phyloP scores from a whole-genome alignment of 2,888 invertebrate genomes.

The Eugnorisma glareosa region DNA sequence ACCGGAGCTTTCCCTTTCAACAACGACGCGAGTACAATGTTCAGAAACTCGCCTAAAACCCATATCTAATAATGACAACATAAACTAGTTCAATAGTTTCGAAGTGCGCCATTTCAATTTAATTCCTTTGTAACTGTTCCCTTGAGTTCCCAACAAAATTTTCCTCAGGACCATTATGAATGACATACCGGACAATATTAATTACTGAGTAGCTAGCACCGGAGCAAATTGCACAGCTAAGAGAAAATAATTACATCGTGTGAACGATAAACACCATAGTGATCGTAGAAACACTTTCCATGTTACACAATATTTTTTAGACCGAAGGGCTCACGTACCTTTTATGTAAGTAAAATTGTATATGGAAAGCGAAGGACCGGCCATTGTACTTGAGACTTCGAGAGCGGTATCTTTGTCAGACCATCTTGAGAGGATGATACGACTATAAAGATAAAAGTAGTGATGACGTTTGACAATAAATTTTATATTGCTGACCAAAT shows the following conservation, averaged over 20 bases:
- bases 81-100: constrained; percentile 54
- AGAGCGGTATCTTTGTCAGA: constrained; percentile 45
- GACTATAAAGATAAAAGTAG: constrained; percentile 39
- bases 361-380: constrained; percentile 56
- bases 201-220: constrained; percentile 29
- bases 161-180: constrained; percentile 41
- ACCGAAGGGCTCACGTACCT: constrained; percentile 56
- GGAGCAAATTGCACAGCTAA: constrained; percentile 44
- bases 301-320: constrained; percentile 66
- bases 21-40: constrained; percentile 44
- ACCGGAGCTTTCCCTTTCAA: constrained; percentile 55
- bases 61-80: constrained; percentile 60
- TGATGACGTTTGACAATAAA: constrained; percentile 33
- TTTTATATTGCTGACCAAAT: constrained; percentile 41
- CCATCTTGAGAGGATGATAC: constrained; percentile 49
- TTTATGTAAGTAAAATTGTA: constrained; percentile 58
- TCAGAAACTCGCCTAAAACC: constrained; percentile 48
- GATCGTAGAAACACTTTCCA: constrained; percentile 65
- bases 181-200: constrained; percentile 51
- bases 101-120: constrained; percentile 50
- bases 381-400: constrained; percentile 40
- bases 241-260: constrained; percentile 58
- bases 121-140: constrained; percentile 53
- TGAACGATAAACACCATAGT: constrained; percentile 53
- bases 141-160: constrained; percentile 44